Evolutionary conservation across 2,797 vertebrate species (phyloP).

Genomic region (Alfaro cultratus): DNA sequence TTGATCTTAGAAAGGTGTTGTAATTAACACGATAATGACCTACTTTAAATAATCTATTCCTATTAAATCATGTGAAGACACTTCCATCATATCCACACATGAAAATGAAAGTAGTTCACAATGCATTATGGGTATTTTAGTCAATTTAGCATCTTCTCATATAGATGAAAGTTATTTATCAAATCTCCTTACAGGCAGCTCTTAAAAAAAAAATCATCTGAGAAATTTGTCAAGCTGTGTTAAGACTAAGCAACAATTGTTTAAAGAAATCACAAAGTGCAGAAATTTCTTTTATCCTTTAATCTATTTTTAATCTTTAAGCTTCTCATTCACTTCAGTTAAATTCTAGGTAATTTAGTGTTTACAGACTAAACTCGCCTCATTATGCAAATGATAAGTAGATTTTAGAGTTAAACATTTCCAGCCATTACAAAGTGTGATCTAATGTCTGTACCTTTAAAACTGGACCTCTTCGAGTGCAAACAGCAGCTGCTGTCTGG

Average conservation of each 20-base stretch:
- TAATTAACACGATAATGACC: neutral
- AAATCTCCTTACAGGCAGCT: neutral
- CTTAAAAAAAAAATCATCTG: neutral
- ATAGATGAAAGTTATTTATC: neutral
- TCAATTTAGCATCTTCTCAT: neutral
- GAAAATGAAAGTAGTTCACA: neutral
- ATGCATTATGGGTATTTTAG: neutral
- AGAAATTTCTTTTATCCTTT: neutral
- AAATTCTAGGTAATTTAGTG: neutral
- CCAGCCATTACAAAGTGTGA: neutral
- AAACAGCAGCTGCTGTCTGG: conserved; percentile 10
- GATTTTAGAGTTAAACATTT: neutral
- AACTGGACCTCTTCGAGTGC: conserved; percentile 13
- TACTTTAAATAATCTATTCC: neutral
- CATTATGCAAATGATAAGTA: neutral
- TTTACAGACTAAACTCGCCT: neutral
- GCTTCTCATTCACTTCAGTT: neutral
- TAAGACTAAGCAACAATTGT: neutral
- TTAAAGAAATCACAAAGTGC: neutral
- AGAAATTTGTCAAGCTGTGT: neutral
- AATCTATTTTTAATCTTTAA: neutral
- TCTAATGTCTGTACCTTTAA: conserved; percentile 43
- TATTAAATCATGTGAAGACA: neutral
- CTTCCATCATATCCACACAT: neutral
- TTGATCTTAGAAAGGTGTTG: neutral